Evolutionary conservation across 2,113 vertebrate species (phyloP).

Genomic region (Brevimyrus niger): DNA sequence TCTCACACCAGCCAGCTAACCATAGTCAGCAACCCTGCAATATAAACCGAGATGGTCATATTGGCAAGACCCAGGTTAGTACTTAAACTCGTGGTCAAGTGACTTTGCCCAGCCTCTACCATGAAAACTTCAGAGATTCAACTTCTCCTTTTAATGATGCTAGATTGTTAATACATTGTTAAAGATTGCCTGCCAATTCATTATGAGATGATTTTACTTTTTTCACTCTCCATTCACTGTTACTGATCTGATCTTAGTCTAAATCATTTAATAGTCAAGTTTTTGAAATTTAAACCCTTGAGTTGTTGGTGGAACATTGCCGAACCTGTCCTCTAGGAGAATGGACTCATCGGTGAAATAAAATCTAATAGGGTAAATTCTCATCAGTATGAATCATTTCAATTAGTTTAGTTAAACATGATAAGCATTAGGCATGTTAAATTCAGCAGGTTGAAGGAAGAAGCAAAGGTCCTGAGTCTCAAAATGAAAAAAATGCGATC

Average conservation of each 20-base stretch:
- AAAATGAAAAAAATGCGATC: neutral
- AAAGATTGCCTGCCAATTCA: neutral
- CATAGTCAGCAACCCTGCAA: neutral
- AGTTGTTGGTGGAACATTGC: neutral
- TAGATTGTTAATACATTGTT: neutral
- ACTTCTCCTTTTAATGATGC: neutral
- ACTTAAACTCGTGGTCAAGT: neutral
- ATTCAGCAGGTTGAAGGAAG: neutral
- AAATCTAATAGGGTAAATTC: neutral
- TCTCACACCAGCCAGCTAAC: neutral
- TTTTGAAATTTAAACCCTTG: neutral
- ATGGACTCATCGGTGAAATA: neutral
- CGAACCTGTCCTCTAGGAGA: neutral
- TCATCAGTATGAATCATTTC: neutral
- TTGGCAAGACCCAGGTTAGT: neutral
- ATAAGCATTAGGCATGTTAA: neutral
- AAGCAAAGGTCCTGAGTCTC: neutral
- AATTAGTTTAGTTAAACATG: neutral
- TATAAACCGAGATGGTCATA: neutral
- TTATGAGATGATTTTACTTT: neutral
- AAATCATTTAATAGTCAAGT: neutral
- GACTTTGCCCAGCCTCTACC: neutral
- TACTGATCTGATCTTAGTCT: neutral
- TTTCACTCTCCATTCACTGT: neutral
- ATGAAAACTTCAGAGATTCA: neutral